Evolutionary conservation across 2,888 invertebrate genomes (phyloP), one percentile per base, ranked within the genome.

Genomic region (Zaprionus lineosus): DNA sequence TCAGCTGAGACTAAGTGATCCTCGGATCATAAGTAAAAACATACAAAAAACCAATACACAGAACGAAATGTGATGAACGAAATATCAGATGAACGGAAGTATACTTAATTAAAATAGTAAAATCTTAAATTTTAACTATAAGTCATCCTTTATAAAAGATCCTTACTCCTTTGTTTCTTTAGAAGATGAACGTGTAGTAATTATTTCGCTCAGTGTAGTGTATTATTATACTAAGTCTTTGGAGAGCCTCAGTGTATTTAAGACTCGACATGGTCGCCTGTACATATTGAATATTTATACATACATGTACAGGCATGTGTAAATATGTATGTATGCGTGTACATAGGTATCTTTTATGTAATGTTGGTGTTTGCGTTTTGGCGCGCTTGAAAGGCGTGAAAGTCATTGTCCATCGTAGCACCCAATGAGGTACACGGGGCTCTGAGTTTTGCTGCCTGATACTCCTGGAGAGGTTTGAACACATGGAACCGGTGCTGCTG

Each of bases 311-410:
- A 3, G 7, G 2, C 5, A 12, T 29, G 6, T 26, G n/a, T 33
- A 11, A n/a, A 3, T 33, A 21, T 33, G 44, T 43, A n/a, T 40
- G 21, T 21, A 14, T 7, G 9, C 6, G n/a, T 6, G 1, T 48
- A n/a, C 31, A 8, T 26, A 24, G 9, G n/a, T 9, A 19, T 43
- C 21, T 53, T 18, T 41, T 55, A 33, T 31, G 24, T 44, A 34
- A 43, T 60, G 55, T 70, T 63, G 55, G 44, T 55, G 53, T 57
- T 61, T 53, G 55, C 65, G 33, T 77, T 85, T 83, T 79, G 85
- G 85, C 85, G 86, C 86, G 82, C 77, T 81, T 77, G 60, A 76
- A 76, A 76, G 81, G 85, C 84, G 84, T 81, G 82, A 85, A 81
- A 81, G 85, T 81, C 84, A 85, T 83, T 78, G 83, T 84, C 61